Conservation (phyloP, 1,140 invertebrate genomes). For the Globodera ellingtonae region DNA sequence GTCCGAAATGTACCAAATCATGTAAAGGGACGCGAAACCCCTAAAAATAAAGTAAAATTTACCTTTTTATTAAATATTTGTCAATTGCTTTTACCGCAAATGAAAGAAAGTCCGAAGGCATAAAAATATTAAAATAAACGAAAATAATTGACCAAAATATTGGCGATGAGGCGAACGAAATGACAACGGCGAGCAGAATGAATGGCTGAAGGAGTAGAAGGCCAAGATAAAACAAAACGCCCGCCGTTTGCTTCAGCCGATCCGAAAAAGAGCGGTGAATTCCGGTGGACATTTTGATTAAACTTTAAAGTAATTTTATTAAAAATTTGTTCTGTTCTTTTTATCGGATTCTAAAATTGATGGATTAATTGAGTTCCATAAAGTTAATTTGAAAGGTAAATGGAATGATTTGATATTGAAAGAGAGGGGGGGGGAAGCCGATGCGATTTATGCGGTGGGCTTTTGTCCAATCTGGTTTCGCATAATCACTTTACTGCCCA, state of each 20-base stretch:
- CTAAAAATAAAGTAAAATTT: neutral
- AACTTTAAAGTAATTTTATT: neutral
- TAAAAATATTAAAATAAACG: neutral
- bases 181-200: slow-evolving; percentile 11
- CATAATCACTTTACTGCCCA: no score
- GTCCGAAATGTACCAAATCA: slow-evolving; percentile 25
- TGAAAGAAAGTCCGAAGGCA: neutral
- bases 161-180: slow-evolving; percentile 11
- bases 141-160: slow-evolving; percentile 19
- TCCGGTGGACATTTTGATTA: neutral
- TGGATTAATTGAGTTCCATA: no score
- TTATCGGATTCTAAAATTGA: no score
- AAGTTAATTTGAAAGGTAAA: no score
- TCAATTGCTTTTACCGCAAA: no score
- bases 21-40: slow-evolving; percentile 21
- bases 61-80: no score
- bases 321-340: no score
- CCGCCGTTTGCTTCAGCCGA: slow-evolving; percentile 18
- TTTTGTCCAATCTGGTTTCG: no score
- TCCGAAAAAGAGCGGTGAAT: neutral
- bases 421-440: no score
- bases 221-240: slow-evolving; percentile 14
- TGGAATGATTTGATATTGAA: no score
- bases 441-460: no score
- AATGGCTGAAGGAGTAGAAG: slow-evolving; percentile 6